A percentile compares a stretch with the other conserved stretches of the same genome.
Evolutionary conservation across 1,140 invertebrate genomes (phyloP).

Genomic region (Eriocheir sinensis): DNA sequence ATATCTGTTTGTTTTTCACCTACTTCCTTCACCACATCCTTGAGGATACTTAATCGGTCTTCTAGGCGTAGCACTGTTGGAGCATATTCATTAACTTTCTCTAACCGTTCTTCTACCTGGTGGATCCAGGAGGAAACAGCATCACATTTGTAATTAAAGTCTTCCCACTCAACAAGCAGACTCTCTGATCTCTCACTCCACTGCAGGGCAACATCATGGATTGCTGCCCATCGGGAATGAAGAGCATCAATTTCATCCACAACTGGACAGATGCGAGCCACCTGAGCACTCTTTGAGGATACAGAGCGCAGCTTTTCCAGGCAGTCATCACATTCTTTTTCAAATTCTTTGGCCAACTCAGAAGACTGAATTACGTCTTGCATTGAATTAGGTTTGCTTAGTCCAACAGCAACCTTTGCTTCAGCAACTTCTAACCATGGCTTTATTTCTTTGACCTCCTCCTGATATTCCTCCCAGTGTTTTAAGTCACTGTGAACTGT

Average conservation of each 20-base stretch:
- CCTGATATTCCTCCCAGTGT: constrained; percentile 93
- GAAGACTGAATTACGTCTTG: constrained; percentile 90
- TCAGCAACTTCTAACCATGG: constrained; percentile 95
- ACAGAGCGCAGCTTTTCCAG: constrained; percentile 80
- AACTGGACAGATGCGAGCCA: constrained; percentile 87
- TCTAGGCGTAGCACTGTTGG: constrained; percentile 76
- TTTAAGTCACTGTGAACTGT: constrained; percentile 89
- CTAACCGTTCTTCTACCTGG: constrained; percentile 80
- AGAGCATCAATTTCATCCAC: constrained; percentile 92
- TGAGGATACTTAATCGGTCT: constrained; percentile 87
- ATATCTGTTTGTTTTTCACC: constrained; percentile 91
- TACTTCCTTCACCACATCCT: constrained; percentile 90
- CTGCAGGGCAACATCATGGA: constrained; percentile 89
- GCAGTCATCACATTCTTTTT: constrained; percentile 88
- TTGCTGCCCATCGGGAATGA: constrained; percentile 89
- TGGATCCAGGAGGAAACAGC: constrained; percentile 81
- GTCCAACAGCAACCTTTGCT: constrained; percentile 87
- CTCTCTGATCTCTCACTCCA: constrained; percentile 89
- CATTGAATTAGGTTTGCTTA: constrained; percentile 86
- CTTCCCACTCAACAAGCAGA: constrained; percentile 90
- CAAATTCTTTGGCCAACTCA: constrained; percentile 86
- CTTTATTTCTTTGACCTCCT: constrained; percentile 87
- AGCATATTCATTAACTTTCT: constrained; percentile 76
- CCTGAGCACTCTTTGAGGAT: constrained; percentile 85
- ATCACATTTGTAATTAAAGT: constrained; percentile 84